Evolutionary conservation across 2,113 vertebrate genomes (phyloP), one percentile per base, ranked within the genome.

Genomic region (Pangasianodon hypophthalmus): DNA sequence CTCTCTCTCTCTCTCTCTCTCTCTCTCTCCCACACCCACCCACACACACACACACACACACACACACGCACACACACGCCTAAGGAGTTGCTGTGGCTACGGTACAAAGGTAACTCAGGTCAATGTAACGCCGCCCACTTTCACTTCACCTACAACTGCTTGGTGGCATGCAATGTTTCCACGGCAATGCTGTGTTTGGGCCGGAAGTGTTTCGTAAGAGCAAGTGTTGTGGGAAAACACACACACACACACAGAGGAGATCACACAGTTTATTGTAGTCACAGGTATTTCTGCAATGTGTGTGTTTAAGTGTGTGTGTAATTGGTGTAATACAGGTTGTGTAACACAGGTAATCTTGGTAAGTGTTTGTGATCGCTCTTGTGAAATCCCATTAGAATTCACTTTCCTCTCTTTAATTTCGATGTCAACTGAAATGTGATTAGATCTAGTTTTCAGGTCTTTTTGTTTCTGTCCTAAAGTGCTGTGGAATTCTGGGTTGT

Each of bases 161-260:
- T 69, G 62, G 62, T 69, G 84, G 29, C 62, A 69, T 86, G 84
- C 62, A 86, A 86, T 86, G 84, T 86, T 86, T 32, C 64, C 84
- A 21, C 0, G 0, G 84, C 84, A 86, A 86, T 18, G 11, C 46
- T 19, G 46, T 86, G 84, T 86, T 86, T 86, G 62, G 46, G 29
- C 44, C 29, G 84, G 84, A 86, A 86, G 84, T 86, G 62, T 86
- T 46, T 69, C 29, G 64, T 86, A 86, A 86, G 62, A 86, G 62
- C 84, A 85, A 81, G 26, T 81, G 52, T 19, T 85, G 84, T 85
- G 84, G 46, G 84, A 85, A 85, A 69, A 69, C n/a, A 79, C 26
- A 79, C 14, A 58, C 37, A 29, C 67, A 52, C 64, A 73, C 19
- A 71, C 85, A 69, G 11, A 11, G 16, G 7, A 24, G 84, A 85